Base-by-base conservation (phyloP, 2,888 invertebrate species). In the Morpho helenor region DNA sequence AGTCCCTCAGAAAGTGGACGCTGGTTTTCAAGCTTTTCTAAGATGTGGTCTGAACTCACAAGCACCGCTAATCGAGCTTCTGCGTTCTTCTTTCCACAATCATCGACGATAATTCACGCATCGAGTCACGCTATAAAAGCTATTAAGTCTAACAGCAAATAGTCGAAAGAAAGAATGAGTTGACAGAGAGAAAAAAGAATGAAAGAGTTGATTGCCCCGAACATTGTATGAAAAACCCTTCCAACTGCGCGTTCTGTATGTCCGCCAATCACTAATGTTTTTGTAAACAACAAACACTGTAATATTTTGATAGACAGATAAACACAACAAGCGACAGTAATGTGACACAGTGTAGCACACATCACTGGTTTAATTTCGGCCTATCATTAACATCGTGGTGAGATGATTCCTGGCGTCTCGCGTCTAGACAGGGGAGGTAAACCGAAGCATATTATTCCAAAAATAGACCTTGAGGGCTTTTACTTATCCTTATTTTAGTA, bases 361-460 rank as follows among this genome's bases (percentile, higher is more conserved):
- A 59, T 64, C 54, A 61, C 60, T 63, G 63, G 63, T 60, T 52
- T 56, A 61, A 56, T 58, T 61, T 61, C 70, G 78, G 71, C 80
- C 71, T 76, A 84, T 78, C 78, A 68, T 76, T 81, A 75, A 67
- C 73, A 77, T 76, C 76, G 73, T 81, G 67, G 62, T 74, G 65
- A 71, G 74, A 86, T 87, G 74, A 86, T 87, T 79, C 82, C 80
- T 64, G 71, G 60, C 71, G 66, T 68, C 66, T 67, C 66, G 56
- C 64, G 60, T 62, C 59, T 66, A 52, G 66, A 66, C 76, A 77
- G 84, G 65, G 70, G 74, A 63, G 49, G 54, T 41, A 70, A 83
- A 86, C 80, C 53, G 16, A 16, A 16, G 16, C 16, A 16, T 16
- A 16, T 16, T 16, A 16, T 16, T 16, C 16, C 2, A 16, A 16